Evolutionary conservation across 2,888 invertebrate species (phyloP).

Genomic region (Melanotus villosus): DNA sequence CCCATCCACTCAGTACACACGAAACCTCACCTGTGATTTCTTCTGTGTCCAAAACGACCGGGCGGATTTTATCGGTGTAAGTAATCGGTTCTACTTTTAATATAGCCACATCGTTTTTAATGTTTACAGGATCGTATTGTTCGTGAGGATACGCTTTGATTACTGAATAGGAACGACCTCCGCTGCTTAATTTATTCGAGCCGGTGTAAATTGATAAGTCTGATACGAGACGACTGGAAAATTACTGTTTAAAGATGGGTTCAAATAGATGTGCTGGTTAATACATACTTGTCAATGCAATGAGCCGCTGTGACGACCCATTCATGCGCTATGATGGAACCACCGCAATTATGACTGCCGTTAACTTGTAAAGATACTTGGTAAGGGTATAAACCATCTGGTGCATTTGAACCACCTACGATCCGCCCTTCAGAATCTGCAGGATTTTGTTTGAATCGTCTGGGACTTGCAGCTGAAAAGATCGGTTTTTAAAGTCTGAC

Average conservation of each 20-base stretch:
- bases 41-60: slow-evolving; percentile 64
- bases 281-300: neutral
- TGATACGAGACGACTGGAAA: neutral
- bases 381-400: neutral
- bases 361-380: neutral
- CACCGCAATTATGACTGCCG: neutral
- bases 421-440: too few relatives aligned
- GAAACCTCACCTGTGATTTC: slow-evolving; percentile 65
- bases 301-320: slow-evolving; percentile 1
- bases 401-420: neutral
- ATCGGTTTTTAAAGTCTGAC: too few relatives aligned
- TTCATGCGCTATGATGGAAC: neutral
- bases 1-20: slow-evolving; percentile 55
- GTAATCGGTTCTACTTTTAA: slow-evolving; percentile 64
- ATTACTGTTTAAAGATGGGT: too few relatives aligned
- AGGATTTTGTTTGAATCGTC: too few relatives aligned
- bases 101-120: slow-evolving; percentile 67
- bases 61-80: slow-evolving; percentile 64
- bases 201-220: slow-evolving; percentile 53
- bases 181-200: neutral
- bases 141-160: neutral
- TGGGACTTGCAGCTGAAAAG: neutral
- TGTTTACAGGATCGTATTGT: neutral
- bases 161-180: neutral
- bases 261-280: too few relatives aligned